Conservation (phyloP, 1,140 invertebrate genomes). For the Harpegnathos saltator region DNA sequence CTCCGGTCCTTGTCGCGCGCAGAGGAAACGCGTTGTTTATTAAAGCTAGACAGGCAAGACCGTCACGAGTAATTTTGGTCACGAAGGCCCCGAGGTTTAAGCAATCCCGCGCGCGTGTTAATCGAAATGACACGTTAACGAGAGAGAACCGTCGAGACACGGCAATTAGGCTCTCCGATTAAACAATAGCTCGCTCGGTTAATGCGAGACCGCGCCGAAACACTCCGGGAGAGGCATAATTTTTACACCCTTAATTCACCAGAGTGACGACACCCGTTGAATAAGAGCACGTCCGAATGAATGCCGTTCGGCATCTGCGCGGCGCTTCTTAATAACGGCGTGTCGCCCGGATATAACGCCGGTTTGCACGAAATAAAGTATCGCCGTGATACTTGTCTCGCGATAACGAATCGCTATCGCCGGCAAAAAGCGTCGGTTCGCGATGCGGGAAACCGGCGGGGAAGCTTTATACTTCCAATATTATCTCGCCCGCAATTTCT, state of each 20-base stretch:
- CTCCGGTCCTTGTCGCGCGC: background rate
- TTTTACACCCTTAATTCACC: conserved; percentile 32
- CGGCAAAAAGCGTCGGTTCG: conserved; percentile 53
- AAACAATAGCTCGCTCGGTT: conserved; percentile 13
- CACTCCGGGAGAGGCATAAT: too few species aligned
- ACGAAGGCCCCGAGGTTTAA: conserved; percentile 5
- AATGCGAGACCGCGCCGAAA: background rate
- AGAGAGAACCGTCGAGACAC: background rate
- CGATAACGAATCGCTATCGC: conserved; percentile 68
- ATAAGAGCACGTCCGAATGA: conserved; percentile 21
- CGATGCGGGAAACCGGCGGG: conserved; percentile 57
- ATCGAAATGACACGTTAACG: conserved; percentile 1
- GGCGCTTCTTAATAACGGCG: conserved; percentile 53
- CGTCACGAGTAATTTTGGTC: conserved; percentile 4
- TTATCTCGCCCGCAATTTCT: conserved; percentile 70
- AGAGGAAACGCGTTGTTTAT: conserved; percentile 35
- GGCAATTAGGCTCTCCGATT: conserved; percentile 6
- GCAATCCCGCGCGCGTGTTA: conserved; percentile 6
- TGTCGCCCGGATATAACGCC: conserved; percentile 50
- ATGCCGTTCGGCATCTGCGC: conserved; percentile 56
- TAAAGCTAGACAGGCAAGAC: conserved; percentile 14
- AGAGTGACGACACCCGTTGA: conserved; percentile 20
- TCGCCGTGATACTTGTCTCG: conserved; percentile 62
- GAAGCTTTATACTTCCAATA: conserved; percentile 72
- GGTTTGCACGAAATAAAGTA: conserved; percentile 43